These are phyloP conservation scores for Strigamia maritima DNA, from an alignment of 2,888 invertebrate species.

Conservation along the genomic window DNA sequence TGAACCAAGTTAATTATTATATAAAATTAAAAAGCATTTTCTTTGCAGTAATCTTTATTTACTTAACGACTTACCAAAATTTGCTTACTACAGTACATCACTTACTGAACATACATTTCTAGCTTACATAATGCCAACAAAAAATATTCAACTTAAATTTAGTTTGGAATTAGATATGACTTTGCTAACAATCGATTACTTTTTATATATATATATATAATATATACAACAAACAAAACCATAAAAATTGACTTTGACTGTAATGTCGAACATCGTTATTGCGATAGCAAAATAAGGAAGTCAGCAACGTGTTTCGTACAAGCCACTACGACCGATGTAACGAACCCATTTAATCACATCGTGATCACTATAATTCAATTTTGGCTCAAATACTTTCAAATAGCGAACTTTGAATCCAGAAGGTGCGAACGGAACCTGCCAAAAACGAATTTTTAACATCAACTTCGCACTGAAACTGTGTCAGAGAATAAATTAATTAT, in stretches of 20 bases:
- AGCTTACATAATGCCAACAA: not conserved
- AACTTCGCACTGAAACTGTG: not conserved
- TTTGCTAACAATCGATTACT: not conserved
- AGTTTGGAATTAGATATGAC: not conserved
- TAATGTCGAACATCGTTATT: constrained; percentile 16
- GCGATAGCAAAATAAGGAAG: not conserved
- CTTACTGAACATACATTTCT: constrained; percentile 8
- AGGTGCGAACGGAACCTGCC: constrained; percentile 93
- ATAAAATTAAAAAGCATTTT: not conserved
- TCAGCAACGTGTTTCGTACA: constrained; percentile 97
- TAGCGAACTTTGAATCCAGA: constrained; percentile 99
- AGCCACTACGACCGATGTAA: constrained; percentile 97
- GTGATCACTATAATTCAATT: constrained; percentile 99
- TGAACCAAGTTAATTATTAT: too few species aligned
- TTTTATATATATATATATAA: constrained; percentile 8
- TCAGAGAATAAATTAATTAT: not conserved
- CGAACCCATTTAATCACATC: constrained; percentile 99
- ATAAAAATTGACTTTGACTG: not conserved
- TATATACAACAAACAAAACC: not conserved
- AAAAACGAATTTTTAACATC: constrained; percentile 41
- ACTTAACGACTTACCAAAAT: constrained; percentile 21
- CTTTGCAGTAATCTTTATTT: constrained; percentile 9
- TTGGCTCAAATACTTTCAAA: constrained; percentile 98
- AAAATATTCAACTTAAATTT: not conserved
- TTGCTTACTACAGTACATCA: not conserved